Evolutionary conservation across 2,797 vertebrate genomes (phyloP).

Genomic region (Pangasius sanitwongsei): DNA sequence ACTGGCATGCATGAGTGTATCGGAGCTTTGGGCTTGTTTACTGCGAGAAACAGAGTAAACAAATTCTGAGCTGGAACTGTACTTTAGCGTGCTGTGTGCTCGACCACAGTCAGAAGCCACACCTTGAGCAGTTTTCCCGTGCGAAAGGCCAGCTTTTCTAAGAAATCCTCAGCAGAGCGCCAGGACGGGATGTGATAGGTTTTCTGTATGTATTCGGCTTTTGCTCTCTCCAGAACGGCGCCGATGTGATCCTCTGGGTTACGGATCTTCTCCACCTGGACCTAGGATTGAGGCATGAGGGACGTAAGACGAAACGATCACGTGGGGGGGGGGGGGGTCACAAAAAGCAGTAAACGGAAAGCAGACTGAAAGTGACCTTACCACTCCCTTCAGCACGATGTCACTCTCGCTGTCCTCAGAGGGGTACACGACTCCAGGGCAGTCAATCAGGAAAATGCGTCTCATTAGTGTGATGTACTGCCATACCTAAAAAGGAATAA

Average conservation of each 20-base stretch:
- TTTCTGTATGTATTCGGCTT: constrained; percentile 93
- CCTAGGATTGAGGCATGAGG: constrained; percentile 70
- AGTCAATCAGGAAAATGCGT: constrained; percentile 96
- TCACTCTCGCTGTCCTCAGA: constrained; percentile 95
- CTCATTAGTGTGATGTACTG: constrained; percentile 98
- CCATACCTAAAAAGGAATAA: constrained; percentile 83
- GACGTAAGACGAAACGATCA: not conserved
- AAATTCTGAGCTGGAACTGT: constrained; percentile 34
- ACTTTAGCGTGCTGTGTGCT: constrained; percentile 33
- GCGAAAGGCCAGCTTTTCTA: constrained; percentile 91
- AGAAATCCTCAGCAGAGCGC: constrained; percentile 87
- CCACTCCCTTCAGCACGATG: constrained; percentile 96
- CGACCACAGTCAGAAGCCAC: constrained; percentile 40
- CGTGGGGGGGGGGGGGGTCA: not conserved
- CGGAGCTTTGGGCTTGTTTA: constrained; percentile 27
- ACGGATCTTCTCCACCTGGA: constrained; percentile 98
- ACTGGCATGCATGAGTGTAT: constrained; percentile 6
- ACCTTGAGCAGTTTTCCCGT: constrained; percentile 95
- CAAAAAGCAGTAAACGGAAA: not conserved
- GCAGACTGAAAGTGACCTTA: constrained; percentile 64
- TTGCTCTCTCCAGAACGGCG: constrained; percentile 91
- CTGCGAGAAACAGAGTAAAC: constrained; percentile 33
- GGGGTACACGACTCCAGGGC: constrained; percentile 96
- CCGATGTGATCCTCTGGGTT: constrained; percentile 91
- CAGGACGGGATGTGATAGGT: constrained; percentile 92